These are phyloP conservation scores for Urechis unicinctus DNA, from an alignment of 2,888 invertebrate genomes.

Conservation along the genomic window DNA sequence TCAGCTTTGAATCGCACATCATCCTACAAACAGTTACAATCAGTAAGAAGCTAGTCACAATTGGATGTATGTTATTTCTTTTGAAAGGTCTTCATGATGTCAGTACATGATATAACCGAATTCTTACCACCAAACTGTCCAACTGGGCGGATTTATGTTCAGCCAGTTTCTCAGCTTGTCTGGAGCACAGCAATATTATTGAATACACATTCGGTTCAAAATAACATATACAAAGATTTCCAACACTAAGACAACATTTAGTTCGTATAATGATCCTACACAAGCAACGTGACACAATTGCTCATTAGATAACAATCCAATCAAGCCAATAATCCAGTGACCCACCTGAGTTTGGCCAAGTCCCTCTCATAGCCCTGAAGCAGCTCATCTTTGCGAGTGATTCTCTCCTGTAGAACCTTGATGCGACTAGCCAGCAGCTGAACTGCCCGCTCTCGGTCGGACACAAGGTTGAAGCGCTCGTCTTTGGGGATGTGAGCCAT, in stretches of 20 bases:
- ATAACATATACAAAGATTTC: neutral
- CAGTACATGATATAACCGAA: neutral
- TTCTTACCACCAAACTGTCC: slow-evolving; percentile 33
- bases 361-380: slow-evolving; percentile 48
- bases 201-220: neutral
- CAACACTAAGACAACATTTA: neutral
- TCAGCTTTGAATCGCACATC: slow-evolving; percentile 40
- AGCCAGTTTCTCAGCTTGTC: slow-evolving; percentile 45
- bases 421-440: slow-evolving; percentile 36
- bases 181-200: no score
- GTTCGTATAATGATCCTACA: no score
- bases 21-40: slow-evolving; percentile 11
- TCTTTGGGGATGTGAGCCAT: slow-evolving; percentile 45
- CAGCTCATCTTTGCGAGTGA: slow-evolving; percentile 44
- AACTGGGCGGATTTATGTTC: slow-evolving; percentile 35
- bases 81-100: no score
- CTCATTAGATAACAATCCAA: neutral
- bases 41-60: no score
- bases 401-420: slow-evolving; percentile 33
- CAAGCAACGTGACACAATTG: neutral
- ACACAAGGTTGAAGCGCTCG: slow-evolving; percentile 35
- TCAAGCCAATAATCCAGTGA: neutral
- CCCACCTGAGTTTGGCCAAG: slow-evolving; percentile 44
- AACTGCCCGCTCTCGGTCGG: slow-evolving; percentile 34
- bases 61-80: no score